Evolutionary conservation across 2,113 vertebrate genomes (phyloP), one percentile per base, ranked within the genome.

Genomic region (Perccottus glenii): DNA sequence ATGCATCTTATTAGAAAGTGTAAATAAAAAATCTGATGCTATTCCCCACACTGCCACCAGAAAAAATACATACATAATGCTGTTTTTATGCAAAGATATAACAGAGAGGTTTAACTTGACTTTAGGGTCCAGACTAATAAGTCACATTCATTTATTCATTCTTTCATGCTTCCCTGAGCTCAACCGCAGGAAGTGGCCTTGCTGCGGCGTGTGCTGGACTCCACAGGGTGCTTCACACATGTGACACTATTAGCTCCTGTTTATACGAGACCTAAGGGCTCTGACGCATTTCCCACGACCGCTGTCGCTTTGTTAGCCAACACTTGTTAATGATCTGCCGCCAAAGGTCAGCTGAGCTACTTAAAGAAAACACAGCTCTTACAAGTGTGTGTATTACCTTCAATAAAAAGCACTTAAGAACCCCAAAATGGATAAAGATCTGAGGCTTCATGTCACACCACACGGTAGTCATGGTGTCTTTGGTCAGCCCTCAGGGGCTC

Each of bases 181-280:
- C 32, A 35, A n/a, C 12, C 35, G 52, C 38, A 36, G 33, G 19
- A 27, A 7, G 51, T 36, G 48, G 38, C 60, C 60, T 53, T 52
- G 65, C 60, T 76, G 59, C 63, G 58, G 70, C 43, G 43, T 45
- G 33, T 56, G 52, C 60, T 65, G 16, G 59, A 59, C 63, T 74
- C 64, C 60, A 42, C 59, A 66, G 63, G 78, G 71, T 64, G 69
- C 75, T 71, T 68, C 56, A 78, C 78, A 67, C 73, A 35, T 47
- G 36, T 67, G 59, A 19, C 57, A 62, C 51, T 15, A 51, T 76
- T 64, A 65, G 65, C 64, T 58, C 63, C 66, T 58, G 40, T 78
- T 65, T 57, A 57, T 74, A 61, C 52, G 43, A 66, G 52, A 64
- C 56, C 69, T 11, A 50, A 10, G 53, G 67, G 57, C 48, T 63